Conservation (phyloP, 2,797 vertebrate genomes). For the Clarias pachynema region DNA sequence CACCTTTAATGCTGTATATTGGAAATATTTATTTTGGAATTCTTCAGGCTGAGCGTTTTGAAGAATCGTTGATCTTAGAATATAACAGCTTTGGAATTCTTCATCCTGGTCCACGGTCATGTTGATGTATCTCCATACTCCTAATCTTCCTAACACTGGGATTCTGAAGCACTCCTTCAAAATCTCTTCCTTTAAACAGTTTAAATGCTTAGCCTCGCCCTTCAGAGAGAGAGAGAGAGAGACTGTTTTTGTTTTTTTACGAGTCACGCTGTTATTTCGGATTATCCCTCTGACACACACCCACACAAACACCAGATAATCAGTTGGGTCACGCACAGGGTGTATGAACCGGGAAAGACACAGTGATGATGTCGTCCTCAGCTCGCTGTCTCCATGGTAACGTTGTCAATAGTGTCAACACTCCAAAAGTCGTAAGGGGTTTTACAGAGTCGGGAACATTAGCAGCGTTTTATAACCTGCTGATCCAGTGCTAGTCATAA, state of each 20-base stretch:
- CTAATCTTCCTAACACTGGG: background rate
- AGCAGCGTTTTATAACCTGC: background rate
- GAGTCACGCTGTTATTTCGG: constrained; percentile 49
- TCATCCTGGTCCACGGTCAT: background rate
- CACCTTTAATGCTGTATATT: background rate
- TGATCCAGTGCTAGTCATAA: background rate
- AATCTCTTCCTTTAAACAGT: background rate
- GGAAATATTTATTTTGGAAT: background rate
- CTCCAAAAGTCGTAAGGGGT: constrained; percentile 32
- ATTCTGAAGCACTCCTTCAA: background rate
- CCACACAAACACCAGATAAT: constrained; percentile 63
- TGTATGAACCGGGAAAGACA: constrained; percentile 62
- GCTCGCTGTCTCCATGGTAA: constrained; percentile 61
- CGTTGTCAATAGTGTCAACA: constrained; percentile 50
- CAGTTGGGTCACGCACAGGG: constrained; percentile 60
- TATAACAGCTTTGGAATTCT: background rate
- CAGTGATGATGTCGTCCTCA: constrained; percentile 43
- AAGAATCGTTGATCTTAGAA: background rate
- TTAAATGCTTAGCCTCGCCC: constrained; percentile 27
- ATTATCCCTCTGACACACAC: constrained; percentile 15
- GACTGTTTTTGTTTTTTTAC: constrained; percentile 59
- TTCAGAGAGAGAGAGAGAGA: constrained; percentile 30
- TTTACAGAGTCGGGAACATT: background rate
- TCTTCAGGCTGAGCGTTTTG: background rate
- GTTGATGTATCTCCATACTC: background rate